phyloP scores from a whole-genome alignment of 2,797 vertebrate genomes.

The Apogon hyalosoma region DNA sequence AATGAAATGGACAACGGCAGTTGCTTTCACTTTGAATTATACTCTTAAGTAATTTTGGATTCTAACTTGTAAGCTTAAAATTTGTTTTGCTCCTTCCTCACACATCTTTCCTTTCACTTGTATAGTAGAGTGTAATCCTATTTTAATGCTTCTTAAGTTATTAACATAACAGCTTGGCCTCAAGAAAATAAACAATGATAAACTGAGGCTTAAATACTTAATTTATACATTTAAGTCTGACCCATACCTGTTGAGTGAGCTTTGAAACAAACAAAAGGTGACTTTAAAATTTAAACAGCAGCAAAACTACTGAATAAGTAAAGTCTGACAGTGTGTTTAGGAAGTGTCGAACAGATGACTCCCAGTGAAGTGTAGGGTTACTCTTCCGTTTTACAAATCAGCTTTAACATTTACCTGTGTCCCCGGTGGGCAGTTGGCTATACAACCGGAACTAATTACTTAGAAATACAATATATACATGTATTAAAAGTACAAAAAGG shows the following conservation, averaged over 20 bases:
- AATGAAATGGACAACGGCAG: constrained; percentile 1
- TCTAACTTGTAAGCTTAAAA: constrained; percentile 12
- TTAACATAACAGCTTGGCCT: constrained; percentile 5
- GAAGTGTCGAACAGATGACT: no score
- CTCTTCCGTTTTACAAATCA: no score
- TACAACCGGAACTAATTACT: no score
- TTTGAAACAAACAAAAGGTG: no score
- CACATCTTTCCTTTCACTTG: not conserved
- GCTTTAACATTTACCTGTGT: no score
- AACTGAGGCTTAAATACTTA: constrained; percentile 16
- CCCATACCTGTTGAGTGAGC: not conserved
- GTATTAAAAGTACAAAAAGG: no score
- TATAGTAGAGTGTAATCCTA: not conserved
- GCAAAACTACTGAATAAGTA: no score
- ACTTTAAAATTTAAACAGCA: no score
- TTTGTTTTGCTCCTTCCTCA: constrained; percentile 4
- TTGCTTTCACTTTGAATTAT: constrained; percentile 9
- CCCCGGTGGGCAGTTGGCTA: no score
- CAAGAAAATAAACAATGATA: constrained; percentile 22
- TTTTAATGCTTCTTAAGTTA: constrained; percentile 24
- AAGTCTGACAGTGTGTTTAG: no score
- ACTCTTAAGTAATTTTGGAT: constrained; percentile 4
- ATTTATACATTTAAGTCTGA: constrained; percentile 2
- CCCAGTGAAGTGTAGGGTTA: no score
- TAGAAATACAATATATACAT: no score